Base-by-base conservation (phyloP, 1,140 invertebrate genomes). In the Ips typographus region DNA sequence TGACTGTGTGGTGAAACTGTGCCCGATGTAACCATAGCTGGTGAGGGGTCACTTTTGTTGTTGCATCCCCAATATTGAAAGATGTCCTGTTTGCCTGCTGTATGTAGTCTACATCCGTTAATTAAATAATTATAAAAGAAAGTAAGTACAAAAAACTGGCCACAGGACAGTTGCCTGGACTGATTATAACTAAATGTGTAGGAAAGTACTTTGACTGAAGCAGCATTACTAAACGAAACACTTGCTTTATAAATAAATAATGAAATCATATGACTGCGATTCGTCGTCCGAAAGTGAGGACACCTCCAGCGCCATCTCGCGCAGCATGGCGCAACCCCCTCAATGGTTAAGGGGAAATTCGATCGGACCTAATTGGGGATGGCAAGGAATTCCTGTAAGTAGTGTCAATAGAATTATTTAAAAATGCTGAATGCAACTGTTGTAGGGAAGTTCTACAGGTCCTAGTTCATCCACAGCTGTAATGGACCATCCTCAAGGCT, bases 211-310 rank as follows among this genome's bases (percentile, higher is more conserved):
- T 22, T 22, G n/a, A n/a, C n/a, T n/a, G 22, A 22, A 22, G 22
- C 22, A 22, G 68, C 67, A 22, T 22, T 22, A 22, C 22, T 22
- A 22, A 22, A 22, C 22, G 0, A 22, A 22, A 22, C 22, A 22
- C 22, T 22, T 22, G 22, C 22, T 22, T 22, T 49, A 49, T 49
- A 8, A 68, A 73, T 68, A 62, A 64, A 74, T 53, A 71, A 80
- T 81, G 78, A 81, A 81, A 72, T 76, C 78, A 36, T 79, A 79
- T 70, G 80, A 81, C 61, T 81, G 78, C 65, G 80, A 81, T 74
- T 80, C 80, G 22, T 81, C 80, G 37, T 81, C 80, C 2, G 79
- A 80, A 70, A 78, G 78, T 56, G 80, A 81, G 65, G 80, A 81
- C 36, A 75, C 76, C 8, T 70, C 76, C 37, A 72, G 76, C 71